Evolutionary conservation across 2,888 invertebrate species (phyloP).

Genomic region (Ophraella communa): DNA sequence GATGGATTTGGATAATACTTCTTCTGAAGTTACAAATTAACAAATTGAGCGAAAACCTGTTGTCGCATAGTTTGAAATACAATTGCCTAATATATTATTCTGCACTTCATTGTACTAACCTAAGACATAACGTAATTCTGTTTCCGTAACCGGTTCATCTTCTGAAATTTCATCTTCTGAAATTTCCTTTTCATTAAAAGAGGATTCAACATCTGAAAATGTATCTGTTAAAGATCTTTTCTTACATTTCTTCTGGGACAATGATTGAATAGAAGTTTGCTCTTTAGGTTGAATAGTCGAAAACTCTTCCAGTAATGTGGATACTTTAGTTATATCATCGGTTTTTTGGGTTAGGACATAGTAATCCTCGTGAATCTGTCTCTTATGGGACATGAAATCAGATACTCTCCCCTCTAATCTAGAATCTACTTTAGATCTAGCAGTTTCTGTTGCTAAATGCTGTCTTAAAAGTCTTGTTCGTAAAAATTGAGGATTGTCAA

Average conservation of each 20-base stretch:
- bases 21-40: too few relatives aligned
- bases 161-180: not conserved
- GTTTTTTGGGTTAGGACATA: slow-evolving; percentile 13
- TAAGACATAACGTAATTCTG: not conserved
- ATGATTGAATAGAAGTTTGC: not conserved
- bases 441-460: slow-evolving; percentile 11
- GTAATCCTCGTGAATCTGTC: slow-evolving; percentile 21
- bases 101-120: not conserved
- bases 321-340: slow-evolving; percentile 17
- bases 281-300: not conserved
- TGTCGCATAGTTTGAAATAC: too few relatives aligned
- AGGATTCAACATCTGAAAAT: too few relatives aligned
- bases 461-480: slow-evolving; percentile 22
- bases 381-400: slow-evolving; percentile 24
- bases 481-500: slow-evolving; percentile 11
- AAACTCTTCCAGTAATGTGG: slow-evolving; percentile 11
- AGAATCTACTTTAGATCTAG: not conserved
- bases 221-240: not conserved
- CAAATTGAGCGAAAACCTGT: too few relatives aligned
- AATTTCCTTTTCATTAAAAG: not conserved
- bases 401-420: slow-evolving; percentile 19
- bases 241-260: not conserved
- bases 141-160: not conserved
- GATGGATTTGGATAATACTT: too few relatives aligned
- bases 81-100: too few relatives aligned